phyloP scores from a whole-genome alignment of 2,888 invertebrate species.

The Lampropteryx suffumata region DNA sequence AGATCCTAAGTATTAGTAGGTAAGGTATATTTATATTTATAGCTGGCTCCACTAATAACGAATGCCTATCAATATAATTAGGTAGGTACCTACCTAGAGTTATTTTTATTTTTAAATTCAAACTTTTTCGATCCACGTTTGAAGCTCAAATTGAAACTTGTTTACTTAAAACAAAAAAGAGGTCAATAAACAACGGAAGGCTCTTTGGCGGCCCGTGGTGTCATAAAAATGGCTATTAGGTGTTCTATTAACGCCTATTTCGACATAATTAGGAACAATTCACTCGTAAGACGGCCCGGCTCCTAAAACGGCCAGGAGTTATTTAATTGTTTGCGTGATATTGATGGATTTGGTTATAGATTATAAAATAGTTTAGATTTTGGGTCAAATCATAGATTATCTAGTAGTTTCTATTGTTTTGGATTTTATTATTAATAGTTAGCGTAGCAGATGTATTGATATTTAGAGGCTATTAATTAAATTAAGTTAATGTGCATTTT shows the following conservation, averaged over 20 bases:
- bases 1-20: too few relatives aligned
- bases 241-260: constrained; percentile 81
- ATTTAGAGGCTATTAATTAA: constrained; percentile 30
- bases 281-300: constrained; percentile 51
- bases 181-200: constrained; percentile 73
- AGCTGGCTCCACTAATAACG: too few relatives aligned
- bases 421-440: background rate
- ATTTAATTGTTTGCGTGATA: constrained; percentile 67
- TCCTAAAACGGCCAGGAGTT: constrained; percentile 43
- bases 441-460: constrained; percentile 23
- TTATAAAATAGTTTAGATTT: background rate
- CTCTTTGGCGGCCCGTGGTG: constrained; percentile 70
- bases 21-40: too few relatives aligned
- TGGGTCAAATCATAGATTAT: too few relatives aligned
- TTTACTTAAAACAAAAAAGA: constrained; percentile 74
- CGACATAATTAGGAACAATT: constrained; percentile 80
- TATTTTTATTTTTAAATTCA: background rate
- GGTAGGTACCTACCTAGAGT: too few relatives aligned
- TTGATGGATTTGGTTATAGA: constrained; percentile 3
- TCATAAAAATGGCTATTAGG: constrained; percentile 76
- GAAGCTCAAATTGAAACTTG: constrained; percentile 56
- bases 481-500: constrained; percentile 29
- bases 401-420: background rate
- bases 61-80: too few relatives aligned
- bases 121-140: background rate